Evolutionary conservation across 37 sponge, comb jelly and placozoan genomes (phyloP).

Genomic region (Beroe forskalii): DNA sequence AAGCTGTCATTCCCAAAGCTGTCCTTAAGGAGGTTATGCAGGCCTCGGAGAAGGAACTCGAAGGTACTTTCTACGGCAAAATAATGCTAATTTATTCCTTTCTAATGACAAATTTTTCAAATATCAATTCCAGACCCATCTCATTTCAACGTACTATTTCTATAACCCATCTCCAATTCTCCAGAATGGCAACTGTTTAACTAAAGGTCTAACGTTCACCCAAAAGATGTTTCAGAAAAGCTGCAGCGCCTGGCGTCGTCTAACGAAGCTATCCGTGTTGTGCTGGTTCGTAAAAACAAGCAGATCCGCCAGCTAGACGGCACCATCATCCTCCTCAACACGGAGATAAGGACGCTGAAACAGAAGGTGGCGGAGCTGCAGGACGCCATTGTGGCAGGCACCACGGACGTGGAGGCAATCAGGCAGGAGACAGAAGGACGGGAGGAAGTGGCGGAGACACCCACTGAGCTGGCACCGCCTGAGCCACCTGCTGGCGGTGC

Average conservation of each 20-base stretch:
- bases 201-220: neutral
- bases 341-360: neutral
- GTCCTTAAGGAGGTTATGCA: constrained; percentile 29
- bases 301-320: constrained; percentile 32
- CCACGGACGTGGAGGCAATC: constrained; percentile 15
- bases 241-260: neutral
- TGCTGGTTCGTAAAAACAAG: constrained; percentile 59
- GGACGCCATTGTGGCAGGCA: constrained; percentile 36
- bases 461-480: neutral
- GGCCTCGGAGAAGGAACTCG: constrained; percentile 33
- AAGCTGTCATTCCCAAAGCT: constrained; percentile 51
- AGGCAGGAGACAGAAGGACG: neutral
- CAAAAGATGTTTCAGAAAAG: constrained; percentile 39
- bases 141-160: too few species aligned
- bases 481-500: neutral
- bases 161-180: too few species aligned
- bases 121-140: too few species aligned
- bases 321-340: constrained; percentile 27
- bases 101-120: too few species aligned
- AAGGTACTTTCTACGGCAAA: too few species aligned
- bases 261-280: constrained; percentile 47
- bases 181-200: too few species aligned
- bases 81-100: too few species aligned
- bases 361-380: neutral
- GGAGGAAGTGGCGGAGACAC: neutral